phyloP scores from a whole-genome alignment of 2,888 invertebrate genomes.

The Caenorhabditis doughertyi region DNA sequence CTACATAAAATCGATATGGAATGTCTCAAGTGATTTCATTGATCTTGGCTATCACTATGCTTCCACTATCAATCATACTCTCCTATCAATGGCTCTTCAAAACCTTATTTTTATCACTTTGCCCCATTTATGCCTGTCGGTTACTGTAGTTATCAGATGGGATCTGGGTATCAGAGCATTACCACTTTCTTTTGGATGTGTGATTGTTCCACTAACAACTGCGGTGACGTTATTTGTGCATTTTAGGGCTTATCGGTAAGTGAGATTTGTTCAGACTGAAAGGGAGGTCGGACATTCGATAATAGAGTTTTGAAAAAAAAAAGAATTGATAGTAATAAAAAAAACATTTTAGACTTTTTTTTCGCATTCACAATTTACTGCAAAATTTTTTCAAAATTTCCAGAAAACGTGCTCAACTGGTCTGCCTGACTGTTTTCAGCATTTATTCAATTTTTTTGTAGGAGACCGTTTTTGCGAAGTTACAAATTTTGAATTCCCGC shows the following conservation, averaged over 20 bases:
- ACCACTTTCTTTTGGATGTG: constrained; percentile 1
- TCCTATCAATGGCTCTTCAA: constrained; percentile 16
- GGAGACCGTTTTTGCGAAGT: too few relatives aligned
- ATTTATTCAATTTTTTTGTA: too few relatives aligned
- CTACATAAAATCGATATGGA: constrained; percentile 29
- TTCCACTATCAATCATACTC: background rate
- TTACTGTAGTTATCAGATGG: constrained; percentile 3
- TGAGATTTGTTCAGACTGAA: too few relatives aligned
- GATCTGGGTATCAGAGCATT: constrained; percentile 32
- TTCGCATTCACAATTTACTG: too few relatives aligned
- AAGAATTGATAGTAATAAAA: too few relatives aligned
- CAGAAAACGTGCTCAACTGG: too few relatives aligned
- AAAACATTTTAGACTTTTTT: too few relatives aligned
- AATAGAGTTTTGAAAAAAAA: too few relatives aligned
- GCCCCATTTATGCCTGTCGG: background rate
- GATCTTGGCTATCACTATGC: constrained; percentile 43
- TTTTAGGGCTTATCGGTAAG: constrained; percentile 47
- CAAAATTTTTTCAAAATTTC: too few relatives aligned
- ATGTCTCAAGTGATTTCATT: constrained; percentile 27
- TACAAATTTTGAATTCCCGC: too few relatives aligned
- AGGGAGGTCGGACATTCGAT: too few relatives aligned
- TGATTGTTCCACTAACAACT: background rate
- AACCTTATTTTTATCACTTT: constrained; percentile 4
- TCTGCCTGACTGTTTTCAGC: too few relatives aligned
- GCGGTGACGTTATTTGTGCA: constrained; percentile 5